A percentile compares a stretch with the other conserved stretches of the same genome.
phyloP scores from a whole-genome alignment of 2,888 invertebrate genomes.

The Eupithecia subumbrata region DNA sequence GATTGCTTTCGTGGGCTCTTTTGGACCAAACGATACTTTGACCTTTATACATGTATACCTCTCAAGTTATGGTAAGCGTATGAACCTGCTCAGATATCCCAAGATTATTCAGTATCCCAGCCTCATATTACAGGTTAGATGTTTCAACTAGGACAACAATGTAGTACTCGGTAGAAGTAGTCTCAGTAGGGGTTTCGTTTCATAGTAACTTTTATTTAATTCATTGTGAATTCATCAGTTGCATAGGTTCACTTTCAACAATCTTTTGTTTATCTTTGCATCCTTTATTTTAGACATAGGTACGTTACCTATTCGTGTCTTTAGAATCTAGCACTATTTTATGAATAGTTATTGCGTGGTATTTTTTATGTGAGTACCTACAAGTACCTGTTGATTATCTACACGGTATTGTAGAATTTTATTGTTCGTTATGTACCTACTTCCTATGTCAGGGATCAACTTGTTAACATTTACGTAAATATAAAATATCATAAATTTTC shows the following conservation, averaged over 20 bases:
- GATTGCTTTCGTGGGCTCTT: not conserved
- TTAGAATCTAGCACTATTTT: not conserved
- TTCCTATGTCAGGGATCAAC: conserved; percentile 12
- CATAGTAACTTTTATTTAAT: conserved; percentile 37
- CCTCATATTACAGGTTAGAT: conserved; percentile 61
- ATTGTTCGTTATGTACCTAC: not conserved
- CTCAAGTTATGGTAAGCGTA: not conserved
- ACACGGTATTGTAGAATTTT: not conserved
- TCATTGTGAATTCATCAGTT: not conserved
- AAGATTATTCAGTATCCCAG: conserved; percentile 29
- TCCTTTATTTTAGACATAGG: not conserved
- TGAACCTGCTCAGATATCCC: conserved; percentile 2
- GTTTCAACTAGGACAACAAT: conserved; percentile 58
- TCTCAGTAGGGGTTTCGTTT: conserved; percentile 28
- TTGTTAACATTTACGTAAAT: not conserved
- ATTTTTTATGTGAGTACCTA: not conserved
- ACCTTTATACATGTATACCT: not conserved
- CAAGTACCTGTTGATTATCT: not conserved
- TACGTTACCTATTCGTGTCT: not conserved
- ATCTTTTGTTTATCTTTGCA: not conserved
- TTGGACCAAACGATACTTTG: not conserved
- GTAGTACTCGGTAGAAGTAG: conserved; percentile 64
- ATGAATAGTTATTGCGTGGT: not conserved
- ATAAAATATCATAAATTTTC: not conserved
- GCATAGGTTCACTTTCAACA: not conserved